Evolutionary conservation across 2,113 vertebrate species (phyloP).

Genomic region (Tursiops truncatus): DNA sequence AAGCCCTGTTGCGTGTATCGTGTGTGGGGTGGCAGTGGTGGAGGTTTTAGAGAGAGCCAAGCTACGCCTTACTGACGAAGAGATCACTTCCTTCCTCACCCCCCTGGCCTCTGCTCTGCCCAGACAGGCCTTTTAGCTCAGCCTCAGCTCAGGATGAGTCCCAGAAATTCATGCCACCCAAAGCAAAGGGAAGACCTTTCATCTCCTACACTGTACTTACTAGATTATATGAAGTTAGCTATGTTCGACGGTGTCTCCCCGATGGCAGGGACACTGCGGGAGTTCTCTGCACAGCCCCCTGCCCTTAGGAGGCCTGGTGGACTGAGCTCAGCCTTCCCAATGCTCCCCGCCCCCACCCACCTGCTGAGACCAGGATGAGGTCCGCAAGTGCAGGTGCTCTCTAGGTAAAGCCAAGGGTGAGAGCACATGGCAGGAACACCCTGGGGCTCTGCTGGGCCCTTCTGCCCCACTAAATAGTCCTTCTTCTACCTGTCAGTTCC

Average conservation of each 20-base stretch:
- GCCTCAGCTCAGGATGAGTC: not conserved
- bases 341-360: rapidly evolving
- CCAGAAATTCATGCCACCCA: not conserved
- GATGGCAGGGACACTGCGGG: rapidly evolving
- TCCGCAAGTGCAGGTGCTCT: not conserved
- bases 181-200: not conserved
- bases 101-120: not conserved
- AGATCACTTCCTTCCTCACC: not conserved
- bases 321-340: not conserved
- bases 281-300: not conserved
- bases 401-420: not conserved
- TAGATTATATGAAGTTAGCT: not conserved
- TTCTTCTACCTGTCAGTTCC: not conserved
- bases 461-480: not conserved
- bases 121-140: not conserved
- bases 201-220: not conserved
- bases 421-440: not conserved
- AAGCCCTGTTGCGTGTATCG: not conserved
- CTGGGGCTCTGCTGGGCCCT: not conserved
- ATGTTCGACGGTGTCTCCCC: not conserved
- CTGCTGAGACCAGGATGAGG: not conserved
- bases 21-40: no score
- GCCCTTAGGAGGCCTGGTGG: not conserved
- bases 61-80: not conserved
- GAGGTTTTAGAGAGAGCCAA: not conserved